Evolutionary conservation across 1,140 invertebrate species (phyloP).

Genomic region (Adoxophyes honmai): DNA sequence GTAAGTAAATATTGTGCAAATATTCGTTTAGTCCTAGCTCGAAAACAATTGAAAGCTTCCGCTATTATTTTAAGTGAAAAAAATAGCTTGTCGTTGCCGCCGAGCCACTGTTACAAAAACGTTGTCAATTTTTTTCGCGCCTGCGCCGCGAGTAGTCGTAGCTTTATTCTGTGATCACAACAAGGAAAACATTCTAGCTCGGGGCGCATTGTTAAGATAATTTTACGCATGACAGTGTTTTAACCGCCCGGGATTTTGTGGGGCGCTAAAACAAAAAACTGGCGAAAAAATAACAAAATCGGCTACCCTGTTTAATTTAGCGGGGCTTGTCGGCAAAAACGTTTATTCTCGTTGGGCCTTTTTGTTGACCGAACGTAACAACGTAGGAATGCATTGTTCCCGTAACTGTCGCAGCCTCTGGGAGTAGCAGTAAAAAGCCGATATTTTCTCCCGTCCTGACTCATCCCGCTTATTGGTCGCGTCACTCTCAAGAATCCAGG

Average conservation of each 20-base stretch:
- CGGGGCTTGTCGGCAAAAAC: conserved; percentile 63
- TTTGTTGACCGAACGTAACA: conserved; percentile 66
- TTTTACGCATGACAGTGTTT: conserved; percentile 14
- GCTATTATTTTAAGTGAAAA: no score
- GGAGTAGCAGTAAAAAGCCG: conserved; percentile 50
- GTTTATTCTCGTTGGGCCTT: conserved; percentile 50
- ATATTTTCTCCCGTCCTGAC: conserved; percentile 49
- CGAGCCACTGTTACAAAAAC: neutral
- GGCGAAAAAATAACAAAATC: conserved; percentile 59
- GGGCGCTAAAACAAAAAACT: conserved; percentile 14
- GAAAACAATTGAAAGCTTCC: no score
- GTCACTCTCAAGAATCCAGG: conserved; percentile 32
- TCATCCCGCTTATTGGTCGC: conserved; percentile 50
- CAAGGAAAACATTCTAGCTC: neutral
- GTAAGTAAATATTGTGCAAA: no score
- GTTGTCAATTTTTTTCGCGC: neutral
- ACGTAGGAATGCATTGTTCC: conserved; percentile 68
- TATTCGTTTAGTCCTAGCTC: no score
- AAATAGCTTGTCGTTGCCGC: no score
- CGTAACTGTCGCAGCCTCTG: conserved; percentile 40
- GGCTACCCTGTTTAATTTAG: conserved; percentile 70
- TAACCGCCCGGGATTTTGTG: conserved; percentile 2
- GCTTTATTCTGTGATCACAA: conserved; percentile 1
- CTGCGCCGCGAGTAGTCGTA: neutral
- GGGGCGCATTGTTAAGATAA: conserved; percentile 10